phyloP scores from a whole-genome alignment of 2,113 vertebrate species.

The Chaetura pelagica region DNA sequence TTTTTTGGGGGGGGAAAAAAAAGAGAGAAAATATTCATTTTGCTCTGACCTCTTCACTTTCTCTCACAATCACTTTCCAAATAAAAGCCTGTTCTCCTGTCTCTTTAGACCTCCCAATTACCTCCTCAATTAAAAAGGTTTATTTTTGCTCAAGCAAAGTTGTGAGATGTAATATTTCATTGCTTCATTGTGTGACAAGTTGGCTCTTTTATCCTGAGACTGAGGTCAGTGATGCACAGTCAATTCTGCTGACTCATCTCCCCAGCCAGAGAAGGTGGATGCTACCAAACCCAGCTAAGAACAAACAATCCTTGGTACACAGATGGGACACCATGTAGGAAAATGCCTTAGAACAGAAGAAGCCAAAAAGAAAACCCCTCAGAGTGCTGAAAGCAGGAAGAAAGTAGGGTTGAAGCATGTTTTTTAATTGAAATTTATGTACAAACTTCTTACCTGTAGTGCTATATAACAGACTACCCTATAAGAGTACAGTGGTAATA shows the following conservation, averaged over 20 bases:
- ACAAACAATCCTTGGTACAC: not conserved
- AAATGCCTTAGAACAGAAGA: not conserved
- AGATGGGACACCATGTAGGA: not conserved
- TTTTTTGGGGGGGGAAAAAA: not conserved
- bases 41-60: not conserved
- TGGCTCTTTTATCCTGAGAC: not conserved
- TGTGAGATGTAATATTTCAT: not conserved
- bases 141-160: constrained; percentile 6
- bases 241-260: constrained; percentile 36
- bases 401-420: not conserved
- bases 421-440: not conserved
- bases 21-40: not conserved
- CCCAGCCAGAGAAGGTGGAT: not conserved
- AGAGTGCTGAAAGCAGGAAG: not conserved
- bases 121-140: not conserved
- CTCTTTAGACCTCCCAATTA: not conserved
- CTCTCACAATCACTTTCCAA: not conserved
- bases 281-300: not conserved
- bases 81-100: not conserved
- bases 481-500: not conserved
- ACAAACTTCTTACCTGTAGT: not conserved
- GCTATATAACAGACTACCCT: not conserved
- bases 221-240: not conserved
- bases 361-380: not conserved
- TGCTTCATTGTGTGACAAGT: not conserved